Evolutionary conservation across 2,113 vertebrate genomes (phyloP), one percentile per base, ranked within the genome.

Genomic region (Cynoglossus semilaevis): DNA sequence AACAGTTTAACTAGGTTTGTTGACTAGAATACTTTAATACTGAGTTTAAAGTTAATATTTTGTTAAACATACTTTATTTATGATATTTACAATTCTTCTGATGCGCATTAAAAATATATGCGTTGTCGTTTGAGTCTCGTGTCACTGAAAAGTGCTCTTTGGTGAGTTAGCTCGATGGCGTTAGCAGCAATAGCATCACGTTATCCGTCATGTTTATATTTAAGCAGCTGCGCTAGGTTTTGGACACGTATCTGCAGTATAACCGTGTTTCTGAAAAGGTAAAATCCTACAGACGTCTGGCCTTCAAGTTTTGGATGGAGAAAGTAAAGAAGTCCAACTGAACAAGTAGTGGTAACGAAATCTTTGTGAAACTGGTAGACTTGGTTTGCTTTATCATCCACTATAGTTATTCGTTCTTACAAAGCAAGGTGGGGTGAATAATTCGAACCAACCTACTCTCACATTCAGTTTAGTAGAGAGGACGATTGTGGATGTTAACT

Each of bases 121-220:
- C 14, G 15, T 6, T 5, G 15, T 17, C 12, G 16, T 15, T 7
- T 10, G 13, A 0, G 18, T 51, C 34, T 45, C 2, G 9, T 56
- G 3, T 48, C 15, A 11, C 2, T 34, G 8, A 45, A 14, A 45
- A 42, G 42, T 51, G 15, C 35, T 45, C 16, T 7, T 1, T 18
- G 45, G 61, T n/a, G 47, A 41, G 34, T 63, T 74, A 72, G 76
- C 62, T 8, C 17, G 60, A 54, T 83, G 80, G 75, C 76, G 22
- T 79, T 81, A 87, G 81, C 83, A 82, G 77, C 76, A 35, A 77
- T 81, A 87, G 81, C 83, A n/a, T 66, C 55, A 58, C 53, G 58
- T 55, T 68, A 35, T 34, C 71, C 8, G 69, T 51, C 58, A 8
- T 83, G 80, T 78, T 80, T 70, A 58, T 37, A 54, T 37, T 66